Conservation (phyloP, 2,113 vertebrate genomes). For the Genyomyrus donnyi region DNA sequence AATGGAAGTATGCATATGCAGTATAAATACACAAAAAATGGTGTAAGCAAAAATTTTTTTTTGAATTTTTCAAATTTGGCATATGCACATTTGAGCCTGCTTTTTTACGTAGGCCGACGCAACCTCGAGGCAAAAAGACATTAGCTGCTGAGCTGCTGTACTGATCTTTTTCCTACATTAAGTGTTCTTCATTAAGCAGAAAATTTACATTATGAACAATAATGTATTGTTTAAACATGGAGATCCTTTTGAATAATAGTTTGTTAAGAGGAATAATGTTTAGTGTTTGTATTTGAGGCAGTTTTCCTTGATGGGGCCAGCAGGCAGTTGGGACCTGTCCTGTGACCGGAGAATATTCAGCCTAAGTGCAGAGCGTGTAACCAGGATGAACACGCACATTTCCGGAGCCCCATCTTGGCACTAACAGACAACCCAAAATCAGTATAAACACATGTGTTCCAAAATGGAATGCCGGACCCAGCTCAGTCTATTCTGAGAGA, state of each 20-base stretch:
- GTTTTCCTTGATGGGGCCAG: background rate
- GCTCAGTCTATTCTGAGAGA: background rate
- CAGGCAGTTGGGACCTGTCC: background rate
- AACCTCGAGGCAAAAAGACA: background rate
- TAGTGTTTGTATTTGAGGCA: background rate
- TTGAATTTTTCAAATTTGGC: background rate
- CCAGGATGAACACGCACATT: slow-evolving; percentile 51
- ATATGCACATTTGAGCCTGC: background rate
- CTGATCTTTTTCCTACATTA: background rate
- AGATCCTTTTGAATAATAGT: background rate
- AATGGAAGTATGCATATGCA: background rate
- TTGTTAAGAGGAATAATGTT: background rate
- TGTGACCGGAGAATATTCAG: background rate
- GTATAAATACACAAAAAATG: background rate
- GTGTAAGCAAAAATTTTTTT: background rate
- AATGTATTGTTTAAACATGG: background rate
- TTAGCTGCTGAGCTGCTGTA: background rate
- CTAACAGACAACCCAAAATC: slow-evolving; percentile 41
- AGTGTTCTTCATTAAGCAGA: background rate
- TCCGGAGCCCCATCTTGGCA: slow-evolving; percentile 51
- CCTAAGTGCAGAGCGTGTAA: slow-evolving; percentile 21
- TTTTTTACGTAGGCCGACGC: background rate
- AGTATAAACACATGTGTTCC: slow-evolving; percentile 43
- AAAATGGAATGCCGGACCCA: background rate
- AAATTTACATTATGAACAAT: background rate